Evolutionary conservation across 2,113 vertebrate species (phyloP), one percentile per base, ranked within the genome.

Genomic region (Festucalex cinctus): DNA sequence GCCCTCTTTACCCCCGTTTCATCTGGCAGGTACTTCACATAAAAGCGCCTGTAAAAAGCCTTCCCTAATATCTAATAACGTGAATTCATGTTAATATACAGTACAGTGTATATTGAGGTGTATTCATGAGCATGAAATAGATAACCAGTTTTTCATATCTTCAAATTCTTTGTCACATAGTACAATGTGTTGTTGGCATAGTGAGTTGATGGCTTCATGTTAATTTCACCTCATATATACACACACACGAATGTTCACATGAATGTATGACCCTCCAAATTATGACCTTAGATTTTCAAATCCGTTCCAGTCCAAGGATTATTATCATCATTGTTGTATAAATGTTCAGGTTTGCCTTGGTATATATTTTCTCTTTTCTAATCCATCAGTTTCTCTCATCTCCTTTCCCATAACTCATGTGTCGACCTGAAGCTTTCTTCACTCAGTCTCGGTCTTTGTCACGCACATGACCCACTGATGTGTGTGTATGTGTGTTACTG

Each of bases 381-480:
- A 12, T 58, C 41, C 7, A 9, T 36, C 28, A 32, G 28, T 68
- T 56, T 17, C 51, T 14, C 32, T 39, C 5, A 4, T 22, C 9
- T 61, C n/a, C 57, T 28, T 69, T 63, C 51, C 58, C 59, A 64
- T 39, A 39, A 66, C 68, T 43, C 36, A 68, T 72, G 71, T 36
- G 53, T 76, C 37, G 56, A 43, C 70, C 51, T 69, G 26, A 65
- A 53, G 57, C 26, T 46, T 49, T 36, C 65, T 59, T 49, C 17
- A 43, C 61, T 72, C 44, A 54, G 3, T 74, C 51, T 74, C 37
- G 72, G 22, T 78, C 8, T 1, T 53, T 26, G 51, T 26, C 13
- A 2, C 54, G 36, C 39, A 57, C 46, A n/a, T 48, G 20, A 61
- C 17, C 26, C 19, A 48, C 28, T n/a, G 28, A 49, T 19, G 37